Evolutionary conservation across 2,797 vertebrate species (phyloP), one percentile per base, ranked within the genome.

Genomic region (Helarctos malayanus): DNA sequence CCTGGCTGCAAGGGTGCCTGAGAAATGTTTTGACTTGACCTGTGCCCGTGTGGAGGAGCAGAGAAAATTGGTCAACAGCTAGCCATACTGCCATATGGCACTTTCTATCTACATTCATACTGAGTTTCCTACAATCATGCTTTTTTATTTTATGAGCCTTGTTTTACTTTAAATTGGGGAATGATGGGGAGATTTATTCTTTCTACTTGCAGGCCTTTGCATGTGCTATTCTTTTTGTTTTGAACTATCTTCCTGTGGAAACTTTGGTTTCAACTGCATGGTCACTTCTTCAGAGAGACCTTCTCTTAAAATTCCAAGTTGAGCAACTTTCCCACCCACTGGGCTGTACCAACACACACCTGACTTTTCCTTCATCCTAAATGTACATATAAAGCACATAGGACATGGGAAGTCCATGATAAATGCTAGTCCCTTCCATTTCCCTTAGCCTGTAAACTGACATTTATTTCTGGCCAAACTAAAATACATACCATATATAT

Each of bases 1-100:
- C 38, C 16, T 49, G 9, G 15, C 1, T 3, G 0, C 41, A n/a
- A 18, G 4, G 1, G 27, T 54, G 1, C 71, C n/a, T 45, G n/a
- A 14, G 19, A 13, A 10, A 5, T 29, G 29, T 38, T 32, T 61
- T 41, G 4, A 38, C 65, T 76, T 76, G 25, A 47, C 25, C 2
- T 61, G 61, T 52, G 11, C 45, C 73, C 1, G 14, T 32, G 57
- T 75, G 32, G 61, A 82, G 38, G 45, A 49, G 11, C 47, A 89
- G 49, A 68, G 29, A 54, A n/a, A 5, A 38, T 5, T 59, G 29
- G 19, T 41, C 29, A 12, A 7, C 4, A 49, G 11, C 21, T 69
- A 61, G 52, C 32, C 57, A 41, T 38, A 38, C 68, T 79, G 25
- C 29, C 57, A 13, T 14, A 29, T 56, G 13, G 18, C 11, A n/a